phyloP scores from a whole-genome alignment of 2,113 vertebrate genomes.

The Petrocephalus zakoni region DNA sequence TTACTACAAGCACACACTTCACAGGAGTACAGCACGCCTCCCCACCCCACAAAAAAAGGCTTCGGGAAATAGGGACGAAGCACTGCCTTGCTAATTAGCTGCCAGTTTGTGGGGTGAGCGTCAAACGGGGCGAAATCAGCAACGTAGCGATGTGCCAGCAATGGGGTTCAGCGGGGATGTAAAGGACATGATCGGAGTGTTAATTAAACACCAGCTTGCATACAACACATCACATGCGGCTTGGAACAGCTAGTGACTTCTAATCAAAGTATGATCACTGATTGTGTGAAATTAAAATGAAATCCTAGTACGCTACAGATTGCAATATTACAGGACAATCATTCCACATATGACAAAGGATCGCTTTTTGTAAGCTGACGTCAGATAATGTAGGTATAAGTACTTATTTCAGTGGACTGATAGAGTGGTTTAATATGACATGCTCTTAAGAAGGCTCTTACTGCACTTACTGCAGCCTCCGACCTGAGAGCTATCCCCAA shows the following conservation, averaged over 20 bases:
- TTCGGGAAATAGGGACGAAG: no score
- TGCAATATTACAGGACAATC: not conserved
- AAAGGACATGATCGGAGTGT: not conserved
- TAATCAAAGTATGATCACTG: conserved; percentile 6
- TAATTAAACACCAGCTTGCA: not conserved
- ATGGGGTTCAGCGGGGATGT: not conserved
- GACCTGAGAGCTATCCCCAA: not conserved
- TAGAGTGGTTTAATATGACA: not conserved
- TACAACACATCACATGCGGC: not conserved
- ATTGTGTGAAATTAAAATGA: not conserved
- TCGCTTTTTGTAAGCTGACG: not conserved
- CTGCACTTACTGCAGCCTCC: not conserved
- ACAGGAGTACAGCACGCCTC: not conserved
- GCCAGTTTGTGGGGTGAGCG: not conserved
- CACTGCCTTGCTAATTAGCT: not conserved
- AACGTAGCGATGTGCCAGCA: not conserved
- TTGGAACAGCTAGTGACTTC: not conserved
- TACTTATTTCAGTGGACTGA: not conserved
- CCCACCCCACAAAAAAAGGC: not conserved
- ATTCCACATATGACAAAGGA: not conserved
- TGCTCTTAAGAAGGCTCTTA: no score
- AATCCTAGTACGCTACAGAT: not conserved
- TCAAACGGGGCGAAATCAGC: not conserved
- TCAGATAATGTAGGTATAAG: not conserved
- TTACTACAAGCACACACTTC: not conserved